phyloP scores from a whole-genome alignment of 2,113 vertebrate species.

The Falcunculus frontatus region DNA sequence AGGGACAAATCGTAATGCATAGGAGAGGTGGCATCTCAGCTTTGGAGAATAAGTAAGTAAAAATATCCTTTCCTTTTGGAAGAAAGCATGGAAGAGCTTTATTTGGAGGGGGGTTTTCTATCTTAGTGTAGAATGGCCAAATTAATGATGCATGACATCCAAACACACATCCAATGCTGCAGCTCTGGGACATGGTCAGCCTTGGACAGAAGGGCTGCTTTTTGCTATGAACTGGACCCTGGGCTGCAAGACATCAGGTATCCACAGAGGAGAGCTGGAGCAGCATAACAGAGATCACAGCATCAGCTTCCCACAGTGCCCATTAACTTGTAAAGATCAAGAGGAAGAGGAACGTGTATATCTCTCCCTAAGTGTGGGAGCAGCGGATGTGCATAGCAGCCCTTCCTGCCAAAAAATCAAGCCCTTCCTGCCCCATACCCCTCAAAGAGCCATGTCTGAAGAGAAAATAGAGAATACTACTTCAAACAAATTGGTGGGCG shows the following conservation, averaged over 20 bases:
- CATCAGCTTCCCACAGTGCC: background rate
- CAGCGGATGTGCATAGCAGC: background rate
- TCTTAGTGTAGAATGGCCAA: background rate
- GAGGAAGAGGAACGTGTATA: accelerated
- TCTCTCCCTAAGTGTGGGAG: background rate
- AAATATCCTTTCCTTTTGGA: background rate
- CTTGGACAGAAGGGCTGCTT: background rate
- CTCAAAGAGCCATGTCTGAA: background rate
- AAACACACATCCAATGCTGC: background rate
- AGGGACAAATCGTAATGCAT: background rate
- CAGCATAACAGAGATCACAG: background rate
- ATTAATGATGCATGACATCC: background rate
- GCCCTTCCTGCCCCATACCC: accelerated
- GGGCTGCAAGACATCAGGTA: background rate
- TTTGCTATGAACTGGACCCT: background rate
- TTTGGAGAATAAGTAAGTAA: background rate
- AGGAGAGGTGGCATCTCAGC: background rate
- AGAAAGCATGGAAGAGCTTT: background rate
- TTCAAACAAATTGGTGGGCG: background rate
- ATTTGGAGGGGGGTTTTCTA: background rate
- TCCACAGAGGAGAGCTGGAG: background rate
- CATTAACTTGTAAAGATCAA: background rate
- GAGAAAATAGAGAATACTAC: background rate
- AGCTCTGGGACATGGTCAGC: background rate
- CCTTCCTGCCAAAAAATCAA: background rate